These are phyloP conservation scores for Megaleporinus macrocephalus DNA, from an alignment of 2,113 vertebrate species.

Conservation along the genomic window DNA sequence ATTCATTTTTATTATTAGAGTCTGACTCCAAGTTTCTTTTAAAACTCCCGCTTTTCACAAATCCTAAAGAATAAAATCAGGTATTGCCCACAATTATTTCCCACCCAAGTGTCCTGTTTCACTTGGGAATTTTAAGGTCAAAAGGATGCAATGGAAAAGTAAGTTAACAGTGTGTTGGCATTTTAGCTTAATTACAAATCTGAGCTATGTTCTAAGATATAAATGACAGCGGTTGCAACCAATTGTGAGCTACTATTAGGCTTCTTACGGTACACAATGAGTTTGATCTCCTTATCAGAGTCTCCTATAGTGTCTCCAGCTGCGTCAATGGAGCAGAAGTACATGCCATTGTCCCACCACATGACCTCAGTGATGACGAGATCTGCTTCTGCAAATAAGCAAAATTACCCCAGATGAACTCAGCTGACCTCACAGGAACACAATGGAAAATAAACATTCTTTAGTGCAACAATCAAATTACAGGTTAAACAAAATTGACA, in stretches of 20 bases:
- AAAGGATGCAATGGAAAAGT: too few species aligned
- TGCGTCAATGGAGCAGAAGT: constrained; percentile 87
- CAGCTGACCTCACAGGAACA: constrained; percentile 41
- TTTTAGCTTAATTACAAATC: neutral
- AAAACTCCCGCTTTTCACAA: too few species aligned
- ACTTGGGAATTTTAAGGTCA: too few species aligned
- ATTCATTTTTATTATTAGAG: too few species aligned
- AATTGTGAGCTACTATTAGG: constrained; percentile 36
- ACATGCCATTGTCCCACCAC: constrained; percentile 98
- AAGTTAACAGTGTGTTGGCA: neutral
- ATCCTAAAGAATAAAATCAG: too few species aligned
- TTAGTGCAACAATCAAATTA: too few species aligned
- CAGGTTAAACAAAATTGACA: too few species aligned
- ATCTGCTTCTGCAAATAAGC: constrained; percentile 83
- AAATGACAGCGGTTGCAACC: neutral
- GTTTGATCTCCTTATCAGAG: constrained; percentile 87
- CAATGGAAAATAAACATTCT: too few species aligned
- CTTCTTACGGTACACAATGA: constrained; percentile 91
- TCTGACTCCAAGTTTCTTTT: too few species aligned
- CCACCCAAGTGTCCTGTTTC: too few species aligned
- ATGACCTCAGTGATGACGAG: constrained; percentile 93
- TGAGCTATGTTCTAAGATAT: too few species aligned
- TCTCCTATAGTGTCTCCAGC: constrained; percentile 90
- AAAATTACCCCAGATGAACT: neutral
- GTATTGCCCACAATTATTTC: too few species aligned